Percentiles rank a stretch among this genome's conserved stretches.
These are phyloP conservation scores for Meandrusa payeni DNA, from an alignment of 2,888 invertebrate species.

Conservation along the genomic window DNA sequence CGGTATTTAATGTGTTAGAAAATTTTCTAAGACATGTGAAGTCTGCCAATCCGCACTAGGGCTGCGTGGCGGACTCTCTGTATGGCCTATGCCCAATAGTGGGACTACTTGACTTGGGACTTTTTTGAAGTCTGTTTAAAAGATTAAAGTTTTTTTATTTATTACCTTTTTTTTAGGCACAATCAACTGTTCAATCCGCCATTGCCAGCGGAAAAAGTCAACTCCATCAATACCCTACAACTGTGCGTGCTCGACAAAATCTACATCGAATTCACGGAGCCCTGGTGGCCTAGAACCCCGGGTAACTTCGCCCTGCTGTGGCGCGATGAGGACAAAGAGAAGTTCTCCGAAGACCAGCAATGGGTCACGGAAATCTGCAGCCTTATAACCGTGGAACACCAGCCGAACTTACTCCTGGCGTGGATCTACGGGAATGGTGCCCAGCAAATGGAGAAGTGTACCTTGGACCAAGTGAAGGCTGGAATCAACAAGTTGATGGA, in stretches of 20 bases:
- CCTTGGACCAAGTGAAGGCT: constrained; percentile 71
- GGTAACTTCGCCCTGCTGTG: constrained; percentile 79
- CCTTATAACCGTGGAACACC: constrained; percentile 81
- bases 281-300: constrained; percentile 82
- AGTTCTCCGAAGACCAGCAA: constrained; percentile 60
- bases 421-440: constrained; percentile 85
- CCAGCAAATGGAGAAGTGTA: constrained; percentile 79
- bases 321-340: constrained; percentile 72
- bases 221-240: constrained; percentile 81
- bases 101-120: too few species aligned
- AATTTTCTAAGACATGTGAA: too few species aligned
- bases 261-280: constrained; percentile 83
- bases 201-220: constrained; percentile 77
- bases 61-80: too few species aligned
- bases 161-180: constrained; percentile 63
- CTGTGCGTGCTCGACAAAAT: constrained; percentile 86
- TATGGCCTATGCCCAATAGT: too few species aligned
- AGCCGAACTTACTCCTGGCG: constrained; percentile 81
- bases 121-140: too few species aligned
- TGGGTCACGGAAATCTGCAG: constrained; percentile 84
- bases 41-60: too few species aligned
- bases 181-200: constrained; percentile 79
- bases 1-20: too few species aligned
- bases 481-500: constrained; percentile 79
- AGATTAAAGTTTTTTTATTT: too few species aligned